Base-by-base conservation (phyloP, 2,888 invertebrate genomes). In the Thymelicus lineola region DNA sequence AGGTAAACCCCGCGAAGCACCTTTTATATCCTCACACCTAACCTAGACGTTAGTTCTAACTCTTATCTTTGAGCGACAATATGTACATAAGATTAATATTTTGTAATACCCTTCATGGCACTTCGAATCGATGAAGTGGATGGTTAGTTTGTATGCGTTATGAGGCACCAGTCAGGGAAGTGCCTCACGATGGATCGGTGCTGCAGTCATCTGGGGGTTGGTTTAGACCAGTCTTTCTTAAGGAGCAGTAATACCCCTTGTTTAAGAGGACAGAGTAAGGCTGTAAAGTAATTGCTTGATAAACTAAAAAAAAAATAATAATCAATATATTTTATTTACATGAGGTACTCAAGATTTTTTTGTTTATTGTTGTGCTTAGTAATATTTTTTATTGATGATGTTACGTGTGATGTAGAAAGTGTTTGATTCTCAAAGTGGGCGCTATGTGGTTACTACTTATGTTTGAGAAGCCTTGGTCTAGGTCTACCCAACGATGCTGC, bases 61-160 rank as follows among this genome's bases (percentile, higher is more conserved):
- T 90, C 86, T 90, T 92, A 93, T 90, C 90, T 89, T 90, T 85
- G 87, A 93, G 86, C 89, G 94, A 94, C 94, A 94, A 94, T 94
- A 94, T 94, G 94, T 94, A 94, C 90, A 94, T 94, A 94, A 93
- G 91, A 93, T 90, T 86, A 88, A 90, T 91, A 91, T 89, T 91
- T 90, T 90, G 87, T 90, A 89, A 86, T 78, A 83, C 85, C 82
- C 84, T 85, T 85, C 85, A 86, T 81, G 90, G 83, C 86, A 82
- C 82, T 83, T 84, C 82, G 84, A 79, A 79, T 80, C 77, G 78
- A 72, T 70, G 58, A 36, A 38, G 53, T 10, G n/a, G 59, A 42
- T 57, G 61, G 35, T 57, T 68, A 38, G n/a, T 59, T 57, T 63
- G 63, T 62, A 64, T 64, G 63, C 57, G 59, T 70, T 42, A 10